phyloP scores from a whole-genome alignment of 2,888 invertebrate genomes.

The Onchidella celtica region DNA sequence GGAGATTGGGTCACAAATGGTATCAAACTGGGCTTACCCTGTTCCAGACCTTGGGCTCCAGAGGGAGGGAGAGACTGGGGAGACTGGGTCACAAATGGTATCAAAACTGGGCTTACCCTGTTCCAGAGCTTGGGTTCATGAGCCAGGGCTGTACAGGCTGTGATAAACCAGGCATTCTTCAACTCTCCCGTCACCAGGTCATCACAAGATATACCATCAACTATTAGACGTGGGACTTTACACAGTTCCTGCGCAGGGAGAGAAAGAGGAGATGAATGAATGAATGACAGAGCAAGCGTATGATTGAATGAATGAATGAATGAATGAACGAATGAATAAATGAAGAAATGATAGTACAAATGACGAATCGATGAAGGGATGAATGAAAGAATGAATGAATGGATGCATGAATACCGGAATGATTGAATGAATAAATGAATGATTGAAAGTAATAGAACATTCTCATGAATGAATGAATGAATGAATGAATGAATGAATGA shows the following conservation, averaged over 20 bases:
- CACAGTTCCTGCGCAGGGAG: constrained; percentile 83
- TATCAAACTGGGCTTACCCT: too few relatives aligned
- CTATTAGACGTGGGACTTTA: constrained; percentile 81
- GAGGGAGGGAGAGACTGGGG: too few relatives aligned
- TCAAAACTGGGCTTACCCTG: too few relatives aligned
- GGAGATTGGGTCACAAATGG: too few relatives aligned
- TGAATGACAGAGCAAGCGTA: too few relatives aligned
- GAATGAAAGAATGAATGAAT: too few relatives aligned
- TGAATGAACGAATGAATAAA: not conserved
- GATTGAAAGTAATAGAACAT: too few relatives aligned
- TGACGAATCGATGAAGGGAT: not conserved
- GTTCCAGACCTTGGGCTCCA: too few relatives aligned
- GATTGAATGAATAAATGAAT: too few relatives aligned
- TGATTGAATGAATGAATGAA: not conserved
- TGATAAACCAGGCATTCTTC: constrained; percentile 84
- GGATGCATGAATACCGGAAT: too few relatives aligned
- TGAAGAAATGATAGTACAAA: not conserved
- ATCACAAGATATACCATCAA: constrained; percentile 81
- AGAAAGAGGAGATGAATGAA: not conserved
- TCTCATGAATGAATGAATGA: too few relatives aligned
- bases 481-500: not conserved
- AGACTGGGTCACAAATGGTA: too few relatives aligned
- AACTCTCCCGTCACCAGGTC: constrained; percentile 82
- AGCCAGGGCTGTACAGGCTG: constrained; percentile 83
- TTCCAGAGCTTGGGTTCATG: constrained; percentile 82